Evolutionary conservation across 1,140 invertebrate genomes (phyloP).

Genomic region (Trachymyrmex cornetzi): DNA sequence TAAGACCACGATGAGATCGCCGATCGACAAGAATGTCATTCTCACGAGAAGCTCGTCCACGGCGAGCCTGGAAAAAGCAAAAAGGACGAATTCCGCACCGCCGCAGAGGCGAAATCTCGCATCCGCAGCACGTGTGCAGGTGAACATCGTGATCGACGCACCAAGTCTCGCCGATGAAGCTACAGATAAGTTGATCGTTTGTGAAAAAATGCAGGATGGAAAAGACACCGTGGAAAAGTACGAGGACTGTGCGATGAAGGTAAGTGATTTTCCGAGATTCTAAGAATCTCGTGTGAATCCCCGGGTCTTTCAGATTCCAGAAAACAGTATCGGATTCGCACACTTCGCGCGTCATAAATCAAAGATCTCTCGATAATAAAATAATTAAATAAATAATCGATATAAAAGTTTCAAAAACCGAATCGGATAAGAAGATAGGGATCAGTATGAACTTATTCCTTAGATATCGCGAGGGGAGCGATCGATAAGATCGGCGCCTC

Average conservation of each 20-base stretch:
- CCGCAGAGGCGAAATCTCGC: constrained; percentile 71
- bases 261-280: constrained; percentile 12
- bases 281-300: no score
- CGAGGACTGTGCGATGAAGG: constrained; percentile 43
- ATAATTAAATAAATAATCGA: neutral
- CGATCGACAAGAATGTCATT: constrained; percentile 5
- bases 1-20: constrained; percentile 18
- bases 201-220: constrained; percentile 21
- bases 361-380: neutral
- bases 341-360: neutral
- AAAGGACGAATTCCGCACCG: constrained; percentile 81
- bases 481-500: constrained; percentile 80
- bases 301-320: no score
- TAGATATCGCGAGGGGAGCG: constrained; percentile 65
- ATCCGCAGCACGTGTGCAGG: constrained; percentile 68
- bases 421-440: neutral
- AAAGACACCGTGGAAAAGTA: neutral
- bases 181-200: constrained; percentile 1
- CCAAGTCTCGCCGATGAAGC: constrained; percentile 39
- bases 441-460: neutral
- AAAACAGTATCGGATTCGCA: neutral
- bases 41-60: constrained; percentile 24
- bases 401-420: neutral
- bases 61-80: constrained; percentile 54
- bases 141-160: constrained; percentile 80